Conservation (phyloP, 1,140 invertebrate species). For the Drosophila lowei region DNA sequence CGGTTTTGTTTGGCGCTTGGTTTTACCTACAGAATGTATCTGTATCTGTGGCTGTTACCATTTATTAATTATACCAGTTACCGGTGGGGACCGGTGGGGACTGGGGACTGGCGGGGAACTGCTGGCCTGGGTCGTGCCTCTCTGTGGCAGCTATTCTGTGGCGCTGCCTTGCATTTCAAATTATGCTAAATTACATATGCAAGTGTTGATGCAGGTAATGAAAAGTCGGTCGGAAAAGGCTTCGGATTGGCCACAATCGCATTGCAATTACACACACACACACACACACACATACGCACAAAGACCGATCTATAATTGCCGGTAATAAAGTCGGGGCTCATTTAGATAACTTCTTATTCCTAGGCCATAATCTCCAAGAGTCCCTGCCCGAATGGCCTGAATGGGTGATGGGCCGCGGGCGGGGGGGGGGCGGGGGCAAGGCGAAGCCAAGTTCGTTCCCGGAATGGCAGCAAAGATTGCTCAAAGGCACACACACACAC, state of each 20-base stretch:
- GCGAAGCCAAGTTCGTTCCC: no score
- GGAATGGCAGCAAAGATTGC: constrained; percentile 16
- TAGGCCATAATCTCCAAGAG: constrained; percentile 22
- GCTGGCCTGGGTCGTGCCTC: constrained; percentile 25
- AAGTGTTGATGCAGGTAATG: constrained; percentile 53
- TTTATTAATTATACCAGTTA: constrained; percentile 55
- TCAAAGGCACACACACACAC: neutral
- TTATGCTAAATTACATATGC: constrained; percentile 69
- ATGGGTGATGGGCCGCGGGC: neutral
- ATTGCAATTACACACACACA: constrained; percentile 57
- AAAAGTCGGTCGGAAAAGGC: constrained; percentile 60
- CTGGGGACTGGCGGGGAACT: neutral
- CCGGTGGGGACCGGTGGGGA: neutral
- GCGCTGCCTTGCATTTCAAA: constrained; percentile 41
- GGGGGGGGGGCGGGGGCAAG: neutral
- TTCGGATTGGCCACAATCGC: constrained; percentile 49
- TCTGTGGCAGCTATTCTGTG: constrained; percentile 6
- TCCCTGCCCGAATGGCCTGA: constrained; percentile 26
- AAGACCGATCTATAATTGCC: constrained; percentile 52
- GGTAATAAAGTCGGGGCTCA: constrained; percentile 62
- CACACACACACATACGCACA: neutral
- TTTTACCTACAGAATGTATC: constrained; percentile 33
- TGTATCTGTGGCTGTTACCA: constrained; percentile 25
- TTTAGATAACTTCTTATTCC: constrained; percentile 72
- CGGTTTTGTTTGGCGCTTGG: constrained; percentile 39